Percentiles rank a stretch among this genome's conserved stretches.
Evolutionary conservation across 1,140 invertebrate genomes (phyloP).

Genomic region (Tetraneura akinire): DNA sequence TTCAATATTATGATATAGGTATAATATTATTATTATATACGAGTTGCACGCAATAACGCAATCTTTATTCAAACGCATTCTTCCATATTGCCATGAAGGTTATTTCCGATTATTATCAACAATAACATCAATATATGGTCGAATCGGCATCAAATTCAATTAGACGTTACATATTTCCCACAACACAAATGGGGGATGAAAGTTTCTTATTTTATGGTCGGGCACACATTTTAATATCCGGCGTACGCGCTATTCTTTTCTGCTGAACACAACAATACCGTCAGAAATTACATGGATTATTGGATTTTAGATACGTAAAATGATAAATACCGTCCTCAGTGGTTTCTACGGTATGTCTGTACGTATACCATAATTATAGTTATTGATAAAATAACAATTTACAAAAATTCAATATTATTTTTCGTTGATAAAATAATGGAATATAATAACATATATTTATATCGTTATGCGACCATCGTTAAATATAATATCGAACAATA

Average conservation of each 20-base stretch:
- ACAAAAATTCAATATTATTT: background rate
- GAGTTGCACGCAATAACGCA: background rate
- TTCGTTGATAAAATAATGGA: too few relatives aligned
- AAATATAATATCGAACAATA: too few relatives aligned
- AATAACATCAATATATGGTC: conserved; percentile 20
- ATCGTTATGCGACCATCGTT: too few relatives aligned
- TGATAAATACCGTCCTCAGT: conserved; percentile 5
- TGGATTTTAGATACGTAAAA: conserved; percentile 28
- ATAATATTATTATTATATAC: background rate
- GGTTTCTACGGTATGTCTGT: background rate
- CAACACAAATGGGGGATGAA: conserved; percentile 44
- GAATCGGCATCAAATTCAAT: conserved; percentile 20
- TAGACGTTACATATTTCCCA: conserved; percentile 10
- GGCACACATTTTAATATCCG: conserved; percentile 50
- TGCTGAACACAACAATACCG: conserved; percentile 35
- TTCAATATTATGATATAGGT: background rate
- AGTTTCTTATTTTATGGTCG: conserved; percentile 38
- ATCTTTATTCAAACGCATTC: background rate
- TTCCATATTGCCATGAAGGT: background rate
- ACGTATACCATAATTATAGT: too few relatives aligned
- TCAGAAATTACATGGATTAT: conserved; percentile 40
- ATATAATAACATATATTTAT: too few relatives aligned
- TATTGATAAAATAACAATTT: conserved; percentile 20
- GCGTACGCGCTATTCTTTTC: conserved; percentile 36
- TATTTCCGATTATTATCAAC: conserved; percentile 10